Base-by-base conservation (phyloP, 2,113 vertebrate species). In the Corydoras sp. region DNA sequence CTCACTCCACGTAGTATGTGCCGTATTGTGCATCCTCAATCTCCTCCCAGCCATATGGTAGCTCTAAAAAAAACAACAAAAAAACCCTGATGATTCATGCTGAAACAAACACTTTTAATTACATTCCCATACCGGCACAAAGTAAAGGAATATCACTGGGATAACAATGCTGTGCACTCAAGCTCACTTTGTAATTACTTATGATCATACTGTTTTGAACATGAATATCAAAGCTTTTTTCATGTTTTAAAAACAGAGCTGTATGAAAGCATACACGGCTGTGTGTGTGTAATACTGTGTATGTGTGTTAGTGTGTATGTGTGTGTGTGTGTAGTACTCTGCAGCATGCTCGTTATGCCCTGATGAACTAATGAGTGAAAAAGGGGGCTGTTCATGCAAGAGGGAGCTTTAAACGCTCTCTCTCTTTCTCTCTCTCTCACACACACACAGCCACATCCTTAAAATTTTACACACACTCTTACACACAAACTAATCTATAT, bases 21-120 rank as follows among this genome's bases (percentile, higher is more conserved):
- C 97, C 97, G 0, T 94, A 99, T 55, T 98, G 96, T 54, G 95
- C 94, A 73, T 99, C 97, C 77, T 96, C 94, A 69, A 99, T 99
- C 88, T 94, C 96, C 84, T 99, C 97, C 97, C 97, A 99, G 67
- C 96, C 97, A 30, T 99, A 99, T 49, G 97, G 97, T 85, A 99
- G 92, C 82, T 99, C 96, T 99, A 78, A 58, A 55, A 3, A 32
- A 62, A 8, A 56, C 4, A 56, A 15, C 3, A 14, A 14, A n/a
- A 43, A 43, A 43, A 1, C 35, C 35, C 35, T 5, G 35, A 43
- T 43, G 35, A 43, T 5, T 43, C 35, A 43, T 8, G 35, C 35
- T 43, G 35, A 43, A 43, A 43, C 35, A 43, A 43, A 43, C 35
- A 43, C 35, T 43, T 43, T 43, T 43, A 43, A 43, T 43, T 43